Conservation (phyloP, 2,888 invertebrate species). For the Monoplex corrugatus region DNA sequence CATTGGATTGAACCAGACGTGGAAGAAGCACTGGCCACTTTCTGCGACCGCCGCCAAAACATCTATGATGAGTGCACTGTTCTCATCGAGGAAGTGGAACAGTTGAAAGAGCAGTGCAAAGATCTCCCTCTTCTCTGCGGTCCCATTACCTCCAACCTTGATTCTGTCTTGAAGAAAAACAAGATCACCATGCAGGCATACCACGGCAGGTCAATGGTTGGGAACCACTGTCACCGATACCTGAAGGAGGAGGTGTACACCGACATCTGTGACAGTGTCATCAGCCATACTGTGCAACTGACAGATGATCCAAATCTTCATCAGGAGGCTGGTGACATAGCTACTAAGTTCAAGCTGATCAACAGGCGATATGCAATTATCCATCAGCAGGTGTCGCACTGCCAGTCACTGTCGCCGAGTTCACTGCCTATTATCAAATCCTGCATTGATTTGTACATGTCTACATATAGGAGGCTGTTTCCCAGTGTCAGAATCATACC, state of each 20-base stretch:
- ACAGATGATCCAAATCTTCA: neutral
- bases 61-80: too few relatives aligned
- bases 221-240: slow-evolving; percentile 34
- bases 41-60: too few relatives aligned
- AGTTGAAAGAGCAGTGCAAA: neutral
- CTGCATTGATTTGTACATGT: neutral
- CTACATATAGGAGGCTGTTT: neutral
- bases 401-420: neutral
- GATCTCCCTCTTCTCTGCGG: neutral
- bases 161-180: slow-evolving; percentile 10
- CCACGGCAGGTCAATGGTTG: slow-evolving; percentile 22
- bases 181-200: neutral
- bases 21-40: too few relatives aligned
- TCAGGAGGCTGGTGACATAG: neutral
- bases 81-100: too few relatives aligned
- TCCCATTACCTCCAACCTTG: neutral
- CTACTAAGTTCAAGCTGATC: neutral
- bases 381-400: neutral
- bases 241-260: neutral
- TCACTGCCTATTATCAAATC: neutral
- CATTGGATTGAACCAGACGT: too few relatives aligned
- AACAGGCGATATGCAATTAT: neutral
- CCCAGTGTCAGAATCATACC: neutral
- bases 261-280: neutral
- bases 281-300: neutral